Percentiles rank a stretch among this genome's conserved stretches.
Evolutionary conservation across 2,797 vertebrate species (phyloP).

Genomic region (Sebastes diploproa): DNA sequence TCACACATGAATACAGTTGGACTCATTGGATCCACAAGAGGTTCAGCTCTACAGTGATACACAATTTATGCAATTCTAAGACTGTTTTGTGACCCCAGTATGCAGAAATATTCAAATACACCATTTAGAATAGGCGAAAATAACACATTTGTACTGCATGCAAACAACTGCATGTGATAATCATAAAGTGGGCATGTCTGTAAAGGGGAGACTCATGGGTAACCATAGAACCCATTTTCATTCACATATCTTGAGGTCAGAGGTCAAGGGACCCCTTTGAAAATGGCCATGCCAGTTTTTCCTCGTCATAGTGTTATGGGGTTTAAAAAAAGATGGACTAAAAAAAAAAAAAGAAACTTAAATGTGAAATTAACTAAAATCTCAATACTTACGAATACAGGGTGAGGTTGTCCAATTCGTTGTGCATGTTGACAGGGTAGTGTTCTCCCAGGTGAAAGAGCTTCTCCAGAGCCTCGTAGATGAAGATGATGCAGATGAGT

Average conservation of each 20-base stretch:
- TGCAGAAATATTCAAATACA: no score
- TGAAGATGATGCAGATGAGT: constrained; percentile 98
- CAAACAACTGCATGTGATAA: no score
- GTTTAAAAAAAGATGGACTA: not conserved
- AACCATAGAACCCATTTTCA: rapidly evolving
- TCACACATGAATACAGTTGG: no score
- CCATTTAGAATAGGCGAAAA: no score
- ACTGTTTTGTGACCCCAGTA: rapidly evolving
- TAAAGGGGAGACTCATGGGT: no score
- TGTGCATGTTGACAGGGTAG: constrained; percentile 92
- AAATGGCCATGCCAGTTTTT: no score
- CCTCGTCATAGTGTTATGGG: no score
- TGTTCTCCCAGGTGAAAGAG: constrained; percentile 91
- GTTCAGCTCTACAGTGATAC: rapidly evolving
- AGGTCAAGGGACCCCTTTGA: no score
- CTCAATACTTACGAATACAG: constrained; percentile 87
- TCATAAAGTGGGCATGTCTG: rapidly evolving
- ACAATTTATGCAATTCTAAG: no score
- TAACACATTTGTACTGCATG: no score
- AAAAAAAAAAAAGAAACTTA: not conserved
- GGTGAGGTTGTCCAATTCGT: constrained; percentile 88
- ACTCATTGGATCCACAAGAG: no score
- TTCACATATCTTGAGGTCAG: no score
- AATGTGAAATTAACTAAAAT: not conserved
- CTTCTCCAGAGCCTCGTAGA: constrained; percentile 96